Base-by-base conservation (phyloP, 2,888 invertebrate genomes). In the Diplolepis rosae region DNA sequence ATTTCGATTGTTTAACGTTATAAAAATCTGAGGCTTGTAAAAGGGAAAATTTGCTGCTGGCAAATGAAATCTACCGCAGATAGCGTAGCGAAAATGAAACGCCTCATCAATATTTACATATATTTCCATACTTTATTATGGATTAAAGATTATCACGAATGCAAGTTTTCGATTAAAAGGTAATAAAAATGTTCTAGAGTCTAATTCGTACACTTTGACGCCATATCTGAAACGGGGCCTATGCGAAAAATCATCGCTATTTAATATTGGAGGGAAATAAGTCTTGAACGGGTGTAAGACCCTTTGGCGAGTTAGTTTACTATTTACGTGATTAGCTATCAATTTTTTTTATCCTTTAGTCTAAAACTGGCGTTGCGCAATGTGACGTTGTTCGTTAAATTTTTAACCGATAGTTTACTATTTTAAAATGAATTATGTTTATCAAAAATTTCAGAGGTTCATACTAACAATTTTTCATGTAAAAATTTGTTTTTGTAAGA, bases 231-330 rank as follows among this genome's bases (percentile, higher is more conserved):
- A 61, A 61, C 7, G n/a, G 61, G 39, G 24, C 6, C 39, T 24
- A 61, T 18, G 61, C 39, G 24, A 61, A 24, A 35, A 24, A 39
- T 22, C 9, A 13, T 61, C 61, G 61, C 61, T 61, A 7, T 39
- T 18, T 61, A 52, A 54, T 65, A 72, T 81, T 85, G 85, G 85
- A 86, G 84, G 84, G 85, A 86, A 83, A 83, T 84, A 78, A 84
- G 79, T 84, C 79, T 83, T 83, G 69, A 80, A 81, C 67, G 81
- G 77, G 81, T 79, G 82, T 83, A 83, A 78, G 76, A 75, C 83
- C 81, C 83, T 81, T 66, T 82, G 80, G 80, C 81, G 79, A 82
- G 79, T 81, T 77, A 71, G 54, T 77, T 65, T 9, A 71, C 66
- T 71, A 66, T 66, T 52, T 61, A 24, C 24, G 35, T 54, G 52